Base-by-base conservation (phyloP, 1,140 invertebrate species). In the Euura lappo region DNA sequence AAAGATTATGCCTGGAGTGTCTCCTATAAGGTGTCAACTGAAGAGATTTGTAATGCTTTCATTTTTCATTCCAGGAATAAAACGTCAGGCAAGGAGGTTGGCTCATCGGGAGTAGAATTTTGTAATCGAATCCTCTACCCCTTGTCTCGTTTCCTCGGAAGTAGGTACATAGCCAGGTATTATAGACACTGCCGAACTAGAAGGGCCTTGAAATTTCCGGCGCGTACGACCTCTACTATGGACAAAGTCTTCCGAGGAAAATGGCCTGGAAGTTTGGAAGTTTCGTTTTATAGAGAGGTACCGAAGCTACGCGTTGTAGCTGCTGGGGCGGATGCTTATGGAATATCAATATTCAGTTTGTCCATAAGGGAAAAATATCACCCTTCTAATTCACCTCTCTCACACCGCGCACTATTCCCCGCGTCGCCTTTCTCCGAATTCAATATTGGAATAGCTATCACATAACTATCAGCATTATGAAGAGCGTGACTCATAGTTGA, bases 271-370 rank as follows among this genome's bases (percentile, higher is more conserved):
- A 80, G 79, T 79, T 78, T 74, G 77, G 78, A 68, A 80, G 76
- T 79, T 80, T 78, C 73, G 73, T 80, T 79, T 78, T 79, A 79
- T 79, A 78, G 79, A 76, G 71, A 79, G 74, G 71, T 64, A 70
- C 28, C 28, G 28, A 28, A 28, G 28, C 28, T 28, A 28, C 28
- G 28, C 28, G 28, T 28, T 10, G 8, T 13, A 10, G 28, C 6
- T 68, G 66, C 66, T 8, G 13, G 43, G 47, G 68, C 69, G 70
- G 76, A 80, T 80, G 78, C 79, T 69, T 78, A 72, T 74, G 68
- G 76, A 79, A 79, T 79, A 79, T 80, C 78, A 70, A 73, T 80
- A 79, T 79, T 80, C 72, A 75, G 66, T 76, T 76, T 80, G 79
- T 76, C 67, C 71, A 71, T 78, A 73, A 73, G 78, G 28, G 28